These are phyloP conservation scores for Lophura nycthemera DNA, from an alignment of 2,113 vertebrate species.

Conservation along the genomic window DNA sequence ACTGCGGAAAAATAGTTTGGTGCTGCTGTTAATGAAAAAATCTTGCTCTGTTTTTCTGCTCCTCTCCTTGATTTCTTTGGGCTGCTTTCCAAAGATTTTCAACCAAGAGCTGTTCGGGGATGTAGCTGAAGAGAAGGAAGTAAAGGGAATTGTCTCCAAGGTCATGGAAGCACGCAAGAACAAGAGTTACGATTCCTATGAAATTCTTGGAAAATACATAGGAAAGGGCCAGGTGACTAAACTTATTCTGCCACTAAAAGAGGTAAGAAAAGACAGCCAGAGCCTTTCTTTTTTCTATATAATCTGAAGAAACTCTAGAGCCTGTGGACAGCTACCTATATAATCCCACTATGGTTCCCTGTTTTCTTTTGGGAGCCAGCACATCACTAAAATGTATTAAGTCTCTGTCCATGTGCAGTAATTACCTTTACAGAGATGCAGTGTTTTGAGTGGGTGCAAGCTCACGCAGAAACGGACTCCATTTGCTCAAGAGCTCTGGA, in stretches of 20 bases:
- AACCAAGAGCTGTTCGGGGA: constrained; percentile 93
- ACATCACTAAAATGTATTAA: background rate
- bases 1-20: background rate
- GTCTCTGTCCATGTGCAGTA: background rate
- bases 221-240: constrained; percentile 88
- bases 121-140: constrained; percentile 93
- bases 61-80: background rate
- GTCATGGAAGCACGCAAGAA: constrained; percentile 96
- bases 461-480: background rate
- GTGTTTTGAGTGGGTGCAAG: background rate
- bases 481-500: background rate
- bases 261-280: constrained; percentile 79
- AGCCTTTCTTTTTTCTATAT: background rate
- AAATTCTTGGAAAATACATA: constrained; percentile 90
- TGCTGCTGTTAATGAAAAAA: background rate
- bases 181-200: constrained; percentile 95
- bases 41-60: background rate
- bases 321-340: background rate
- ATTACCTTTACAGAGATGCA: background rate
- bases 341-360: background rate
- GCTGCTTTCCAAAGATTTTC: constrained; percentile 85
- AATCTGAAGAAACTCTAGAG: background rate
- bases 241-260: constrained; percentile 93
- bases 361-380: background rate
- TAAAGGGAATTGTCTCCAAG: constrained; percentile 95